Percentiles rank a stretch among this genome's conserved stretches.
These are phyloP conservation scores for Formicarius rufipectus DNA, from an alignment of 2,113 vertebrate species.

Conservation along the genomic window DNA sequence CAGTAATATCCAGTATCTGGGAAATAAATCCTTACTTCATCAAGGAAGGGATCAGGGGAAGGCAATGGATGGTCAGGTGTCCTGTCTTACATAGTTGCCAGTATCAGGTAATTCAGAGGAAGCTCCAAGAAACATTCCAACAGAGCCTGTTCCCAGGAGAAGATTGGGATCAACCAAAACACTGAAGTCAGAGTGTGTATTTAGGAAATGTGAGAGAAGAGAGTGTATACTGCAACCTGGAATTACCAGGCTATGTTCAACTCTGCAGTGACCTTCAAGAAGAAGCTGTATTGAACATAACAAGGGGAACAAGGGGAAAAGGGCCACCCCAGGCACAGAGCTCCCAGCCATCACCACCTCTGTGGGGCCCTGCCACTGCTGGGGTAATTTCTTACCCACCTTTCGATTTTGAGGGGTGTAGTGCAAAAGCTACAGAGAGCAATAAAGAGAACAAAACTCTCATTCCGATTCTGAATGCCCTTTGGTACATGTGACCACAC, in stretches of 20 bases:
- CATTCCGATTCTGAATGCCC: background rate
- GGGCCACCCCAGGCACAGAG: background rate
- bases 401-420: background rate
- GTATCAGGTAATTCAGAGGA: background rate
- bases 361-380: fast-evolving
- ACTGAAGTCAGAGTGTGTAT: fast-evolving
- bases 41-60: background rate
- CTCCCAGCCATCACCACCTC: background rate
- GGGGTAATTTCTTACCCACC: background rate
- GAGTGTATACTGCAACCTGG: background rate
- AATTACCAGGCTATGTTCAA: background rate
- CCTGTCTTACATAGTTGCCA: fast-evolving
- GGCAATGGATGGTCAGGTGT: fast-evolving
- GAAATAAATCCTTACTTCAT: background rate
- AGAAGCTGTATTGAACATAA: background rate
- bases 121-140: background rate
- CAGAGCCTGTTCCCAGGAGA: background rate
- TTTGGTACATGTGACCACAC: background rate
- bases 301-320: background rate
- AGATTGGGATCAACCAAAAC: background rate
- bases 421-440: background rate
- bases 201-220: background rate
- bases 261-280: background rate
- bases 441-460: background rate
- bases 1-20: background rate